Evolutionary conservation across 2,113 vertebrate species (phyloP).

Genomic region (Clarias magur): DNA sequence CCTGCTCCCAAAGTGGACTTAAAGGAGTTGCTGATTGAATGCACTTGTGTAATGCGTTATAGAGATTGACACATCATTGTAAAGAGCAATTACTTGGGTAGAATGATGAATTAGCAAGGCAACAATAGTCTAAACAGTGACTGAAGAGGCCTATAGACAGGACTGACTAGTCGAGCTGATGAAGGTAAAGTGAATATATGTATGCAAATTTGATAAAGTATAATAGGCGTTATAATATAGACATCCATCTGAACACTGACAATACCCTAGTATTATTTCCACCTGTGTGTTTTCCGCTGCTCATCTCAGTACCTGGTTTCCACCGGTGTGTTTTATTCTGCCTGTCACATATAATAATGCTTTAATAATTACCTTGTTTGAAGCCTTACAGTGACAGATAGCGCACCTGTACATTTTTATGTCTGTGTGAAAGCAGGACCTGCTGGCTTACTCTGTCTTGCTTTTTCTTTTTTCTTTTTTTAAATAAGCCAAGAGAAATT

Average conservation of each 20-base stretch:
- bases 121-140: constrained; percentile 19
- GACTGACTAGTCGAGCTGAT: neutral
- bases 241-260: neutral
- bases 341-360: constrained; percentile 21
- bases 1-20: neutral
- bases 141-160: neutral
- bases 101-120: constrained; percentile 5
- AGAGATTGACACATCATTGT: constrained; percentile 9
- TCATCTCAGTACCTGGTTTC: constrained; percentile 11
- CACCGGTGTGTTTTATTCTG: constrained; percentile 17
- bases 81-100: constrained; percentile 12
- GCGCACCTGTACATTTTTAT: neutral
- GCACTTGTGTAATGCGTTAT: constrained; percentile 1
- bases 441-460: neutral
- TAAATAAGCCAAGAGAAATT: neutral
- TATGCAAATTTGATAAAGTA: neutral
- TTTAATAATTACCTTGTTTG: constrained; percentile 24
- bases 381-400: neutral
- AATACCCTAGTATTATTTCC: neutral
- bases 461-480: neutral
- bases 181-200: neutral
- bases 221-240: neutral
- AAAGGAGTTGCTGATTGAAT: constrained; percentile 1
- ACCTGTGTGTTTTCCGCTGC: constrained; percentile 3
- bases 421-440: neutral